These are phyloP conservation scores for Puntigrus tetrazona DNA, from an alignment of 2,113 vertebrate species.

Conservation along the genomic window DNA sequence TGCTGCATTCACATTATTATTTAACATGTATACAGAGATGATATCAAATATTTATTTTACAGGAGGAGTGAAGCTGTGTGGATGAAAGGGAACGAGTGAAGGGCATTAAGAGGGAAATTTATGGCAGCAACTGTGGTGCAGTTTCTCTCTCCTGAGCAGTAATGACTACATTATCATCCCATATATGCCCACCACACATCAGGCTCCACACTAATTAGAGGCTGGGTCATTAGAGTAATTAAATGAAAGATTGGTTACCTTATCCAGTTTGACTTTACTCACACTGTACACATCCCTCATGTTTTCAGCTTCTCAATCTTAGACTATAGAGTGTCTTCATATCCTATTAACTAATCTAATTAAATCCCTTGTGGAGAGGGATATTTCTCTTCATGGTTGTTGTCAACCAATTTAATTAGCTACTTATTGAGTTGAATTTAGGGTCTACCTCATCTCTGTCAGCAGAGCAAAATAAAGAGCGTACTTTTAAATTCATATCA, in stretches of 20 bases:
- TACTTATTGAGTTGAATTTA: slow-evolving; percentile 61
- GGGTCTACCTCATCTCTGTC: slow-evolving; percentile 49
- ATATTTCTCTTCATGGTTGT: slow-evolving; percentile 62
- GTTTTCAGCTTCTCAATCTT: slow-evolving; percentile 44
- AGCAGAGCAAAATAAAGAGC: slow-evolving; percentile 30
- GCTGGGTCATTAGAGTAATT: slow-evolving; percentile 55
- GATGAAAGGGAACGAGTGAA: slow-evolving; percentile 56
- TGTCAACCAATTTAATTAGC: slow-evolving; percentile 66
- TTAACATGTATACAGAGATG: slow-evolving; percentile 57
- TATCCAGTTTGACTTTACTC: slow-evolving; percentile 46
- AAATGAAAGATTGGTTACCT: slow-evolving; percentile 52
- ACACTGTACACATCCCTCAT: slow-evolving; percentile 47
- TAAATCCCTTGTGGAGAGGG: slow-evolving; percentile 50
- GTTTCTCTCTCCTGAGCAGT: slow-evolving; percentile 40
- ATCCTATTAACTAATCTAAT: slow-evolving; percentile 58
- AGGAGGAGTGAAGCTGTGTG: slow-evolving; percentile 57
- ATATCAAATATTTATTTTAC: slow-evolving; percentile 64
- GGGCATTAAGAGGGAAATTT: slow-evolving; percentile 46
- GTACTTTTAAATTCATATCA: slow-evolving; percentile 40
- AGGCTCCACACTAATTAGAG: slow-evolving; percentile 54
- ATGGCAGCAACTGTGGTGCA: neutral
- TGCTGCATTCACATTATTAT: slow-evolving; percentile 26
- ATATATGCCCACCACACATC: slow-evolving; percentile 40
- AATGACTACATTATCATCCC: slow-evolving; percentile 53
- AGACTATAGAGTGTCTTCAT: slow-evolving; percentile 46